Base-by-base conservation (phyloP, 2,113 vertebrate species). In the Hippocampus zosterae region DNA sequence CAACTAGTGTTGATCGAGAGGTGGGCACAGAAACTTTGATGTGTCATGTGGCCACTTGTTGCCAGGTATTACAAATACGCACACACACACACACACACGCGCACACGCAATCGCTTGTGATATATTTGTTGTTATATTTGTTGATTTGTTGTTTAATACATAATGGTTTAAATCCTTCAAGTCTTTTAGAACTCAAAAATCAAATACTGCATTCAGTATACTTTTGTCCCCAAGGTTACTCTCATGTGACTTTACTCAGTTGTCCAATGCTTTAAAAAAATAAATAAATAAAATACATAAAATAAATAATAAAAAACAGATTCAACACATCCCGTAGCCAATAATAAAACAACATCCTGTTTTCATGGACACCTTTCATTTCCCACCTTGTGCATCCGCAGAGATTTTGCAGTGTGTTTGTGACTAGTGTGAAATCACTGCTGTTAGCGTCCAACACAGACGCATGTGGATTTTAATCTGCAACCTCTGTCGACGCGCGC, bases 381-480 rank as follows among this genome's bases (percentile, higher is more conserved):
- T 70, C 57, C 57, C 29, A 13, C 52, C 63, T 74, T 55, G 42
- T 67, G 50, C 42, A 67, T 46, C 65, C 68, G 67, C 67, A 60
- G 68, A 70, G 65, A 63, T 70, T 23, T 18, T 55, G 57, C 21
- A 57, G 37, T 3, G 50, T 19, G 1, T 61, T 77, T 62, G 53
- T 57, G 68, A 52, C 72, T 67, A 71, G 71, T 78, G 73, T 84
- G 67, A 79, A 83, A 71, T 79, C 78, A 66, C 55, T 71, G 52
- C 68, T 65, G 57, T 86, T 79, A 77, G 55, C 74, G 37, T 46
- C 71, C 41, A 64, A 65, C 55, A 68, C 25, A 67, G 67, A 69
- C 75, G 81, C 68, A 79, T 76, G 83, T 73, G 25, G 69, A 85
- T 87, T 83, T 76, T 46, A 60, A 71, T 75, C 75, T 76, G 73